These are phyloP conservation scores for Pogonophryne albipinna DNA, from an alignment of 2,797 vertebrate species.

Conservation along the genomic window DNA sequence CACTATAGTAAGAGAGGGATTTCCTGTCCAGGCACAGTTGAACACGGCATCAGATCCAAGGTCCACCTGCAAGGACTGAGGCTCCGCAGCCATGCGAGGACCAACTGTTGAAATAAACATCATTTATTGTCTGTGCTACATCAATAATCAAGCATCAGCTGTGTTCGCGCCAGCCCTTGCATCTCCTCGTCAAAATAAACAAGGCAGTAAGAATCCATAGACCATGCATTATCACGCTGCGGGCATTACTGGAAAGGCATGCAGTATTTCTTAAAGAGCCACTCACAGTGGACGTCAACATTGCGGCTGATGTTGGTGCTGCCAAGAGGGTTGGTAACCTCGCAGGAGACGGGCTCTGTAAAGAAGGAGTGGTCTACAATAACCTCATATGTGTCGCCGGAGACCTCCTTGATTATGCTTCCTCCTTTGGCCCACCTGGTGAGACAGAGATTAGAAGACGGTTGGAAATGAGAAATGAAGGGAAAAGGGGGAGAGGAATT, in stretches of 20 bases:
- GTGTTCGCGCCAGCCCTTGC: not conserved
- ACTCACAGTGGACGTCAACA: conserved; percentile 98
- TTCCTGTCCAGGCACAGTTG: conserved; percentile 98
- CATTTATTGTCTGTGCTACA: conserved; percentile 10
- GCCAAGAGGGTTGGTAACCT: conserved; percentile 96
- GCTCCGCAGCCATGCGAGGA: conserved; percentile 95
- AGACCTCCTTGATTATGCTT: conserved; percentile 93
- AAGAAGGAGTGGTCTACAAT: conserved; percentile 97
- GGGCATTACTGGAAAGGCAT: conserved; percentile 13
- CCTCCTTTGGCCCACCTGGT: conserved; percentile 97
- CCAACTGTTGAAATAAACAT: conserved; percentile 87
- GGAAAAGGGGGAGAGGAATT: conserved; percentile 45
- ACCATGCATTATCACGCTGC: conserved; percentile 6
- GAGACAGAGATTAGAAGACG: conserved; percentile 30
- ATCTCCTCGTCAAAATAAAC: conserved; percentile 20
- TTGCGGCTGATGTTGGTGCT: conserved; percentile 98
- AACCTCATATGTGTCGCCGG: conserved; percentile 93
- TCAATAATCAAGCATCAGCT: conserved; percentile 22
- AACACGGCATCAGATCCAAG: conserved; percentile 95
- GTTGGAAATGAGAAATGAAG: conserved; percentile 28
- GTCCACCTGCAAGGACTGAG: conserved; percentile 95
- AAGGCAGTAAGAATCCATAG: conserved; percentile 17
- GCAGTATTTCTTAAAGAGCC: not conserved
- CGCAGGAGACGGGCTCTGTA: conserved; percentile 95
- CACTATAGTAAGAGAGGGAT: conserved; percentile 97